These are phyloP conservation scores for Sipha maydis DNA, from an alignment of 2,888 invertebrate genomes.

Conservation along the genomic window DNA sequence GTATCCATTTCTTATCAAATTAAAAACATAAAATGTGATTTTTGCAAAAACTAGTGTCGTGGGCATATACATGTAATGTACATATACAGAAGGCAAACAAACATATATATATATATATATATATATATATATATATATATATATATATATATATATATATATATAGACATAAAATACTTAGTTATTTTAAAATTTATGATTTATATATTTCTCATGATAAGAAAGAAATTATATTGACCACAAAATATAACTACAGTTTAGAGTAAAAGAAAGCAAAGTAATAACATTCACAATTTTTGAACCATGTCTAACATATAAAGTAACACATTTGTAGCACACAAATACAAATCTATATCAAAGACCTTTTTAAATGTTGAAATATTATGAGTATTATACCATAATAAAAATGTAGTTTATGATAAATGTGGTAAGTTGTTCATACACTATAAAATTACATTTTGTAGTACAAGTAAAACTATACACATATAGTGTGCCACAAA, in stretches of 20 bases:
- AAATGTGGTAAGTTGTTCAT: neutral
- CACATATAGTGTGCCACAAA: neutral
- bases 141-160: neutral
- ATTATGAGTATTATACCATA: neutral
- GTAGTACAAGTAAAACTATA: neutral
- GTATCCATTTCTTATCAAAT: neutral
- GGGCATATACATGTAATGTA: neutral
- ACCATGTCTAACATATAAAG: neutral
- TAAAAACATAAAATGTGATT: neutral
- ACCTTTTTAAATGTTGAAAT: neutral
- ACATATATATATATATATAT: neutral
- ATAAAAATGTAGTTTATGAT: neutral
- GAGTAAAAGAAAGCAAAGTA: neutral
- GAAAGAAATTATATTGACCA: neutral
- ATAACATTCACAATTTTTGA: neutral
- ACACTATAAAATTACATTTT: neutral
- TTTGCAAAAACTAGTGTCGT: neutral
- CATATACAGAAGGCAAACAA: neutral
- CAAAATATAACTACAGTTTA: neutral
- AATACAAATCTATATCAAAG: constrained; percentile 10
- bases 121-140: neutral
- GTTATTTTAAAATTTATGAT: neutral
- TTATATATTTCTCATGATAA: neutral
- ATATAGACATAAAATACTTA: neutral
- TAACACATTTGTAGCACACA: constrained; percentile 25